Base-by-base conservation (phyloP, 2,888 invertebrate genomes). In the Polydrusus tereticollis region DNA sequence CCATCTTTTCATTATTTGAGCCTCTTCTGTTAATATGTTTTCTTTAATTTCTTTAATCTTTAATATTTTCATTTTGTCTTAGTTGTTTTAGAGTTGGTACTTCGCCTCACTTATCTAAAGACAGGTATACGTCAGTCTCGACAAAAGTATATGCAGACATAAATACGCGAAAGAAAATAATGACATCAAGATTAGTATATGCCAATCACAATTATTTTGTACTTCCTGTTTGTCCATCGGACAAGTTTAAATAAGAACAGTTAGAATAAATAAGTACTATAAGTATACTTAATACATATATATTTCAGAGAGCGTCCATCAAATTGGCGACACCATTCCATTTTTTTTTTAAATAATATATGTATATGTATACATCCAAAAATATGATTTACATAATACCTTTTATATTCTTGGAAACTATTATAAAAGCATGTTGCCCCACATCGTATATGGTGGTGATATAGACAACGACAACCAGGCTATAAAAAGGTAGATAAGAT, bases 181-280 rank as follows among this genome's bases (percentile, higher is more conserved):
- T 68, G 60, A 59, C 68, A 60, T 68, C 60, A 68, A 26, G 14
- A 16, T 23, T 23, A 18, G 52, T 55, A 69, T 69, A 69, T 69
- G 69, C 63, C 69, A 69, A 63, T 69, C 69, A 69, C 69, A 62
- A 62, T 63, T 69, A 69, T 43, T 55, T 36, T 63, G 5, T 33
- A 55, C 59, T 63, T 69, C 69, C 69, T 62, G 67, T 58, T 38
- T 29, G 57, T 26, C 33, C 43, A 47, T 63, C 65, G 29, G 41
- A 58, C 58, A 36, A 36, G 21, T 58, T 58, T 36, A 33, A 55
- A 57, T 38, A 57, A 33, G 38, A 58, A 58, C 58, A 58, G 58
- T 58, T 58, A 58, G 33, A 26, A 57, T 18, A 18, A 29, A n/a
- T 58, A 41, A 36, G 58, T 58, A 21, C 41, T 36, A 26, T n/a